Base-by-base conservation (phyloP, 2,113 vertebrate genomes). In the Casuarius casuarius region DNA sequence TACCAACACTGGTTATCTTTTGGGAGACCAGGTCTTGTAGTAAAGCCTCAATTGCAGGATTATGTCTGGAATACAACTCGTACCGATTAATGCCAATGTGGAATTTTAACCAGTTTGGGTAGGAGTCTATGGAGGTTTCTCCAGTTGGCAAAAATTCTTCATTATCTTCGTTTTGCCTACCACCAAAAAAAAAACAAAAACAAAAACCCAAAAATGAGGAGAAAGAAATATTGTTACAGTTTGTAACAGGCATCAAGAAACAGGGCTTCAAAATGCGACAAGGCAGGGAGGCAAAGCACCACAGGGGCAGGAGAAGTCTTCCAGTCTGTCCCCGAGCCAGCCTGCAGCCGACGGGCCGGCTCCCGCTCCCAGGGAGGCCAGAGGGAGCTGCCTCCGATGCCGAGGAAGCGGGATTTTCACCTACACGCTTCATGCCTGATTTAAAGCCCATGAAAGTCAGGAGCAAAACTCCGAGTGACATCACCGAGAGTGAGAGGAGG, bases 81-180 rank as follows among this genome's bases (percentile, higher is more conserved):
- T 99, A 99, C 33, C 99, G 99, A 97, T 99, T 99, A 96, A 99
- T 99, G 95, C 99, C 99, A 70, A 99, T 99, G 98, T 99, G 99
- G 98, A 99, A 99, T 94, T 99, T 99, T 89, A 99, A 98, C 99
- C 99, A 99, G 98, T 99, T 99, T 90, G 99, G 99, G 85, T 99
- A 99, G 85, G 99, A 98, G 72, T 99, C 99, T 28, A 98, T 94
- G 12, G 98, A 97, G 17, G 98, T 98, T 95, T 99, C 99, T 62
- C 99, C 98, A 0, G 99, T 98, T 46, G 99, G 99, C 58, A 98
- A 96, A 91, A 98, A 98, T 70, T 98, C 98, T 23, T 98, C 99
- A 14, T 98, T 98, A 59, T 98, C 98, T 97, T 99, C 98, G 1
- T 96, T 98, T 54, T 98, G 98, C 99, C 99, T 99, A 94, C 20